Base-by-base conservation (phyloP, 2,797 vertebrate genomes). In the Oophaga sylvatica region DNA sequence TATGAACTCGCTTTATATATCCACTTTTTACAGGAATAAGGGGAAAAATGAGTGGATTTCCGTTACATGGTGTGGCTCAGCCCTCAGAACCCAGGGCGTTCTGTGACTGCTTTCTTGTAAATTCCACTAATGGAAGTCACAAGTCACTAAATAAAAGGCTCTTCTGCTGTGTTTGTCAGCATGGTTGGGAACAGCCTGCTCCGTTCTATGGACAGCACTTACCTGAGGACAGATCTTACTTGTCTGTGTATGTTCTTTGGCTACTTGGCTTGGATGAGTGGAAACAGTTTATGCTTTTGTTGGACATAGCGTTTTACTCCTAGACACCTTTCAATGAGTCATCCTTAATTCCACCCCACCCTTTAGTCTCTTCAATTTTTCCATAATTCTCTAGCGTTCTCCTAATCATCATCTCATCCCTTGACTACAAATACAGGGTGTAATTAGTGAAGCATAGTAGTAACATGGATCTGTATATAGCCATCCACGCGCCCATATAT, bases 291-390 rank as follows among this genome's bases (percentile, higher is more conserved):
- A 12, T 80, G 56, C 62, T 45, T 13, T 29, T n/a, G 26, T 63
- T 87, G 53, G 63, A 60, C 41, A 71, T 65, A 29, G 19, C 41
- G 3, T 77, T 63, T 65, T 59, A 16, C 45, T 53, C 80, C 70
- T 60, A 68, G 60, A 81, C 59, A 81, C 85, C 67, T 71, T 86
- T 53, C 45, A 81, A 10, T 87, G 26, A 87, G 35, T 87, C 67
- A 87, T 70, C 60, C 57, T 41, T 29, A 12, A n/a, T 26, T 41
- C 67, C 13, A 26, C 35, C n/a, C 9, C 79, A 22, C 19, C 75
- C 75, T 77, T 26, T 6, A 53, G 75, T 56, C 48, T 77, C 6
- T 53, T 22, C 29, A 26, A 41, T 76, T 45, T 76, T 83, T 48
- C 60, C 70, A 48, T 16, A 41, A 6, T 57, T 79, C 13, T 13